phyloP scores from a whole-genome alignment of 2,888 invertebrate species.

The Orthosia gracilis region DNA sequence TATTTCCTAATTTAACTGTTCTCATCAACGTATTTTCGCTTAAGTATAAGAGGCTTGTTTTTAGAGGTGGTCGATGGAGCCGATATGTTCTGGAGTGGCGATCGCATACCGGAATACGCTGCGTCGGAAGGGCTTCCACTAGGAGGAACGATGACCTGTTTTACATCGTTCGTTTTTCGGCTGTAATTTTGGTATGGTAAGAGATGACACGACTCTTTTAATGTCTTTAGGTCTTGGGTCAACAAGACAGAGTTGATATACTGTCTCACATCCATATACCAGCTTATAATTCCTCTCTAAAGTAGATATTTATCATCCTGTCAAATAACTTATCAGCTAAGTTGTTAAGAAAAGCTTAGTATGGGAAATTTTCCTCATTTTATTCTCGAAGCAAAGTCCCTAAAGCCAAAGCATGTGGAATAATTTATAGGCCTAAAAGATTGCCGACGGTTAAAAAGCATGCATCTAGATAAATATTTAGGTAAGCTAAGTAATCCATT shows the following conservation, averaged over 20 bases:
- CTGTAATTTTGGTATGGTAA: too few species aligned
- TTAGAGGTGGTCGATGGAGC: too few species aligned
- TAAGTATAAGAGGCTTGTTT: background rate
- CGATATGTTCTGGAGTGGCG: too few species aligned
- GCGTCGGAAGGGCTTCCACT: too few species aligned
- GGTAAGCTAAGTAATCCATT: constrained; percentile 8
- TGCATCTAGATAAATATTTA: constrained; percentile 27
- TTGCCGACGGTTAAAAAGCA: constrained; percentile 27
- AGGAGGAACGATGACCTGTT: too few species aligned
- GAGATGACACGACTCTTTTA: background rate
- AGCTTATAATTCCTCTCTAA: constrained; percentile 17
- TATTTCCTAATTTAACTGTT: too few species aligned
- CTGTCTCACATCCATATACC: constrained; percentile 7
- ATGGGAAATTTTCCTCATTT: constrained; percentile 15
- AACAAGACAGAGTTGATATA: constrained; percentile 19
- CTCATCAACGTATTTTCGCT: background rate
- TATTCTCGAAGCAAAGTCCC: constrained; percentile 29
- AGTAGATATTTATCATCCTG: constrained; percentile 43
- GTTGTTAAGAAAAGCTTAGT: constrained; percentile 33
- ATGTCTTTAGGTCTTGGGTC: background rate
- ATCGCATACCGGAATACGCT: too few species aligned
- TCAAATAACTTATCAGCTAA: constrained; percentile 42
- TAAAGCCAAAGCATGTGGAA: constrained; percentile 35
- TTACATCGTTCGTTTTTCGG: too few species aligned
- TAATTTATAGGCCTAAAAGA: constrained; percentile 54